Evolutionary conservation across 2,888 invertebrate species (phyloP), one percentile per base, ranked within the genome.

Genomic region (Caradrina clavipalpis): DNA sequence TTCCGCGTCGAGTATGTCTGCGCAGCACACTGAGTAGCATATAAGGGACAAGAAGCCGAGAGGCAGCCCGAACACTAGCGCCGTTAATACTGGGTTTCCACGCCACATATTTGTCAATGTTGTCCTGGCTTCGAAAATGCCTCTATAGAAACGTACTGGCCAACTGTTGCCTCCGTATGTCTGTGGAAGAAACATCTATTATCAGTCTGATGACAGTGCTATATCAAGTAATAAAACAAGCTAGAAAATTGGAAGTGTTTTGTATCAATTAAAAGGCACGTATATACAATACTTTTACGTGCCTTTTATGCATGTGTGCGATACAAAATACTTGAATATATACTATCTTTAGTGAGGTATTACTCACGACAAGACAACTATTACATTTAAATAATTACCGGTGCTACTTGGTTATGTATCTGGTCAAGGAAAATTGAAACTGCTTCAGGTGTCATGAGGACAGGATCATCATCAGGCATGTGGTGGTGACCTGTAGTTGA

Each of bases 21-120:
- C 98, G 91, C 99, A 99, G 94, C 99, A 99, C 76, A 99, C 98
- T 1, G 99, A 99, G 92, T 99, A 99, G 90, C 99, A 97, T 86
- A 99, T 99, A 22, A 99, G 97, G 26, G 98, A 98, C 22, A 99
- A 96, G 91, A 99, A 99, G 47, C 99, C 98, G 54, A 99, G 96
- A 0, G 99, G 99, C 72, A 99, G 96, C 1, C 99, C 99, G 92
- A 99, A 99, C 62, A 99, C 97, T 6, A 99, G 97, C 42, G 98
- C 97, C 6, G 99, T 99, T 73, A 99, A 95, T 75, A 99, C 98
- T 0, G 99, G 99, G 95, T 99, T 99, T 13, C 98, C 99, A 78
- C 96, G 96, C 98, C 99, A 99, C 98, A 99, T 99, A 81, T 97
- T 98, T 19, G 96, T 95, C 35, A 99, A 94, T 0, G 98, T 97